phyloP scores from a whole-genome alignment of 1,140 invertebrate genomes.

The Orius laevigatus region DNA sequence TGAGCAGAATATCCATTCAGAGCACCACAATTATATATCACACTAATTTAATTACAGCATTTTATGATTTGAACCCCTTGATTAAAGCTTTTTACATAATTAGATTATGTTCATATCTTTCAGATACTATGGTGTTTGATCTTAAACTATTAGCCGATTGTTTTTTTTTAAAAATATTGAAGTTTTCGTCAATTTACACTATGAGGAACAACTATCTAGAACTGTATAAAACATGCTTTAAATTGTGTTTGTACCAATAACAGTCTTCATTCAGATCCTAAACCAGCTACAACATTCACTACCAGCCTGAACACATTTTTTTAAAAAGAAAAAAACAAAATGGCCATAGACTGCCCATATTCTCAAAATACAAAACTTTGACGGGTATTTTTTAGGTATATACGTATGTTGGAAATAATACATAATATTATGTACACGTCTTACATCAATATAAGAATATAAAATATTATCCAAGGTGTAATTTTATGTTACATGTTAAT shows the following conservation, averaged over 20 bases:
- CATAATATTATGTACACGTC: slow-evolving; percentile 2
- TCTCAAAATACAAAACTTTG: too few species aligned
- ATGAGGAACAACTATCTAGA: slow-evolving; percentile 8
- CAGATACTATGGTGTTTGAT: slow-evolving; percentile 13
- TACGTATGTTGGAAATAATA: too few species aligned
- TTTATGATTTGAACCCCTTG: slow-evolving; percentile 13
- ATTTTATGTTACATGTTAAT: slow-evolving; percentile 9
- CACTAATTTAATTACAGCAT: slow-evolving; percentile 17
- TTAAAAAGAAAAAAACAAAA: slow-evolving; percentile 11
- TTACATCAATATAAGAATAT: slow-evolving; percentile 9
- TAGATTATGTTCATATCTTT: slow-evolving; percentile 4
- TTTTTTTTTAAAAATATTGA: background rate
- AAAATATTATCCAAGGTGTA: slow-evolving; percentile 9
- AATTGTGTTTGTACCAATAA: slow-evolving; percentile 16
- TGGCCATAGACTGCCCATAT: too few species aligned
- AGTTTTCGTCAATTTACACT: slow-evolving; percentile 1
- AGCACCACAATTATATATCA: slow-evolving; percentile 19
- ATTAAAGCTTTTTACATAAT: slow-evolving; percentile 1
- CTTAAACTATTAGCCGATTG: slow-evolving; percentile 12
- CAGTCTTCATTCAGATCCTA: slow-evolving; percentile 18
- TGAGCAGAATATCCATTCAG: slow-evolving; percentile 15
- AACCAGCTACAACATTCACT: slow-evolving; percentile 15
- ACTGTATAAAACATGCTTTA: slow-evolving; percentile 15
- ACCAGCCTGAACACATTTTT: slow-evolving; percentile 17
- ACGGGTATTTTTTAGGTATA: background rate